These are phyloP conservation scores for Eulemur mongoz DNA, from an alignment of 2,797 vertebrate genomes.

Conservation along the genomic window DNA sequence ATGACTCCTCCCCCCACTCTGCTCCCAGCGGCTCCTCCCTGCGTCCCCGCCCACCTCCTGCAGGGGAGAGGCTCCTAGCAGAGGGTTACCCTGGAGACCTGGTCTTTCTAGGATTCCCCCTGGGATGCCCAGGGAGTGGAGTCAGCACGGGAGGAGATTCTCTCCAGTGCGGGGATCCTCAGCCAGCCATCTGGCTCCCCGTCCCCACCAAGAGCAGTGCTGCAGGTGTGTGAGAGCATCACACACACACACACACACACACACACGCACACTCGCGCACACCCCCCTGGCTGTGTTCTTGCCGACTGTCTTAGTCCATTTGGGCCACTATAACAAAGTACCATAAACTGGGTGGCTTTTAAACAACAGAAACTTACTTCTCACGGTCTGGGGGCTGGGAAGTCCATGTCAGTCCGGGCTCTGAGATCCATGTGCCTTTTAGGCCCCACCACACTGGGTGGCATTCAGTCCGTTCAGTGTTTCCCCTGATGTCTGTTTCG, in stretches of 20 bases:
- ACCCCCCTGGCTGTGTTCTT: neutral
- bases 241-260: rapidly evolving
- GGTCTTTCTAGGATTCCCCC: neutral
- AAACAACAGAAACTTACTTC: neutral
- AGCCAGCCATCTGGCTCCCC: neutral
- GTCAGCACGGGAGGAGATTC: neutral
- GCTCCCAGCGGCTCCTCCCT: neutral
- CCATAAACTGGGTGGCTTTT: neutral
- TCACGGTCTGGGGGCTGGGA: neutral
- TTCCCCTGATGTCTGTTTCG: neutral
- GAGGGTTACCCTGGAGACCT: neutral
- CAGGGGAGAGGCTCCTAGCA: neutral
- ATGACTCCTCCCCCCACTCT: neutral
- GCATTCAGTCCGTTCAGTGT: neutral
- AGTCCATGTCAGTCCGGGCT: neutral
- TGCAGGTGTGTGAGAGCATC: neutral
- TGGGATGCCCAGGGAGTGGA: neutral
- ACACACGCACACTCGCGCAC: too few species aligned
- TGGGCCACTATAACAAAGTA: neutral
- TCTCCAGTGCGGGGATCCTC: neutral
- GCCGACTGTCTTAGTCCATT: neutral
- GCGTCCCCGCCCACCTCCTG: neutral
- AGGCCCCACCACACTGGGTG: neutral
- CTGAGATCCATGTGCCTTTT: neutral
- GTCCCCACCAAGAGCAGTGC: neutral